These are phyloP conservation scores for Potamarius usumacintae DNA, from an alignment of 2,113 vertebrate genomes.

Conservation along the genomic window DNA sequence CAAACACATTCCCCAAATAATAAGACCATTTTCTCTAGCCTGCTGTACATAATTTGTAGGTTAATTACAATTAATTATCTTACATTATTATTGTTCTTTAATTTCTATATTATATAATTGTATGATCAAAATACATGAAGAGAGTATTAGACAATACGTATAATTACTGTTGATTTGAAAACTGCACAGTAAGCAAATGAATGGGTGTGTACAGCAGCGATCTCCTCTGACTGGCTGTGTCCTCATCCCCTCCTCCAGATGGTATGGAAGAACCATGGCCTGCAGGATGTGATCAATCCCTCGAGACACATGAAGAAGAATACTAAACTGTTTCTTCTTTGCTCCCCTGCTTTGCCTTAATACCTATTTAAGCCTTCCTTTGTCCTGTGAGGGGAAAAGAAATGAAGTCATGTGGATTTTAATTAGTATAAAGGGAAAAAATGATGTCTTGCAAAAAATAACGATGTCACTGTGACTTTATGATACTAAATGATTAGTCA, in stretches of 20 bases:
- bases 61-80: conserved; percentile 16
- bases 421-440: neutral
- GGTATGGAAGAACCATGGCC: neutral
- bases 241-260: conserved; percentile 27
- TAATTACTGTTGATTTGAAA: neutral
- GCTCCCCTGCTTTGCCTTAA: conserved; percentile 22
- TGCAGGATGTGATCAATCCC: conserved; percentile 16
- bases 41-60: neutral
- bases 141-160: conserved; percentile 1
- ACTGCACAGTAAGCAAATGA: neutral
- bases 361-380: conserved; percentile 1
- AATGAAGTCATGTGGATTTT: neutral
- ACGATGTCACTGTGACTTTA: neutral
- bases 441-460: neutral
- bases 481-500: neutral
- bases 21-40: neutral
- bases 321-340: conserved; percentile 28
- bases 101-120: neutral
- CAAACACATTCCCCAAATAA: neutral
- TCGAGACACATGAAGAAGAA: conserved; percentile 13
- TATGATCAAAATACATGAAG: neutral
- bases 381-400: conserved; percentile 17
- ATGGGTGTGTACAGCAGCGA: neutral
- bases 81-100: neutral
- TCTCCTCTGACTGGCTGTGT: conserved; percentile 2